Evolutionary conservation across 2,113 vertebrate species (phyloP).

Genomic region (Takifugu bimaculatus): DNA sequence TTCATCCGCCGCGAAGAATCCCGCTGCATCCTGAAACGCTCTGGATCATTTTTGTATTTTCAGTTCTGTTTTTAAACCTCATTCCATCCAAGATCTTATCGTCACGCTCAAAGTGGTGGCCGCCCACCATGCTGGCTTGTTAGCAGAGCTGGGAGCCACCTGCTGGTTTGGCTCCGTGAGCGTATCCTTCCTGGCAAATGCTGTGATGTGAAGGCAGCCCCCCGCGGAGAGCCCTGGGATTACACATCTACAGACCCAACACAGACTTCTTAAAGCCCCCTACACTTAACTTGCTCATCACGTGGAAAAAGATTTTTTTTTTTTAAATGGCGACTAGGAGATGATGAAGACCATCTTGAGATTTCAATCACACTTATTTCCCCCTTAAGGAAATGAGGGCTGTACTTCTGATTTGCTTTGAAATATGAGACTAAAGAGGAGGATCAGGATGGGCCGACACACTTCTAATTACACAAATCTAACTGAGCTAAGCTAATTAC

Average conservation of each 20-base stretch:
- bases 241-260: not conserved
- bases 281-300: not conserved
- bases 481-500: no score
- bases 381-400: no score
- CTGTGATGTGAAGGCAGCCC: not conserved
- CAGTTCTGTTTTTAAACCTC: not conserved
- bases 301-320: not conserved
- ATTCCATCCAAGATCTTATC: not conserved
- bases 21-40: no score
- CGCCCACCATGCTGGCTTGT: no score
- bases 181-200: not conserved
- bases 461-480: no score
- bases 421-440: no score
- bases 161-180: not conserved
- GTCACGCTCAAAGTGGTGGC: not conserved
- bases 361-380: no score
- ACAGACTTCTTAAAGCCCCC: conserved; percentile 9
- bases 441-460: no score
- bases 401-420: no score
- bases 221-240: not conserved
- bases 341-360: no score
- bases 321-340: not conserved
- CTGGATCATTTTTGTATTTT: no score
- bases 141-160: not conserved
- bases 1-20: no score